Percentiles rank a stretch among this genome's conserved stretches.
Evolutionary conservation across 2,888 invertebrate genomes (phyloP).

Genomic region (Phragmatobia fuliginosa): DNA sequence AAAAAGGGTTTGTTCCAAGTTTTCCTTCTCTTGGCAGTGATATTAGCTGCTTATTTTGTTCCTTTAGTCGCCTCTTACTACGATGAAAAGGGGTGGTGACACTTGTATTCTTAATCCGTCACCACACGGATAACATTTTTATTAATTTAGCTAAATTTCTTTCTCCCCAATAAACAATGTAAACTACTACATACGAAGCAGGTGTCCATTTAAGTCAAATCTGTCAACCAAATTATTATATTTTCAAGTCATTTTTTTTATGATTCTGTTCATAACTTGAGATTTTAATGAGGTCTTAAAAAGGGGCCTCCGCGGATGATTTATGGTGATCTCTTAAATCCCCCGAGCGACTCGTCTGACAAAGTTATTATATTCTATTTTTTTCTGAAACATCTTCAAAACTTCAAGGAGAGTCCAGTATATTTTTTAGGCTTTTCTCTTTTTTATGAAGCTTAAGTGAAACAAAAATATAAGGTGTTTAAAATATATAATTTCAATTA

Average conservation of each 20-base stretch:
- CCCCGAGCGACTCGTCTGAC: conserved; percentile 56
- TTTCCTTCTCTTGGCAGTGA: too few species aligned
- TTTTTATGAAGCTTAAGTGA: not conserved
- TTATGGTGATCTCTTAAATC: conserved; percentile 72
- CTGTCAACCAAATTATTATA: conserved; percentile 36
- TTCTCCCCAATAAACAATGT: too few species aligned
- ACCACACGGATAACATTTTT: too few species aligned
- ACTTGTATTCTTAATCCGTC: too few species aligned
- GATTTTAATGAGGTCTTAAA: conserved; percentile 75
- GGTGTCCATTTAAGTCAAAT: conserved; percentile 20
- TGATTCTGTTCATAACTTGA: conserved; percentile 65
- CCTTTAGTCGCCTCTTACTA: too few species aligned
- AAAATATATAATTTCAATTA: too few species aligned
- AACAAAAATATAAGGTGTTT: not conserved
- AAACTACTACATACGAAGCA: conserved; percentile 3
- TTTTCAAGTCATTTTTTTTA: conserved; percentile 65
- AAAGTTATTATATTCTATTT: conserved; percentile 52
- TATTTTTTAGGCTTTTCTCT: not conserved
- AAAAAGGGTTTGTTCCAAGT: too few species aligned
- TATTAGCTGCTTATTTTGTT: too few species aligned
- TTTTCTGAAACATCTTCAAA: conserved; percentile 15
- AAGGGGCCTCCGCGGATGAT: conserved; percentile 67
- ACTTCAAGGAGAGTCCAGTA: conserved; percentile 22
- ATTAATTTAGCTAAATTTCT: too few species aligned
- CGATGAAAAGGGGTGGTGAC: too few species aligned